Base-by-base conservation (phyloP, 2,797 vertebrate species). In the Benthosema pterotum region DNA sequence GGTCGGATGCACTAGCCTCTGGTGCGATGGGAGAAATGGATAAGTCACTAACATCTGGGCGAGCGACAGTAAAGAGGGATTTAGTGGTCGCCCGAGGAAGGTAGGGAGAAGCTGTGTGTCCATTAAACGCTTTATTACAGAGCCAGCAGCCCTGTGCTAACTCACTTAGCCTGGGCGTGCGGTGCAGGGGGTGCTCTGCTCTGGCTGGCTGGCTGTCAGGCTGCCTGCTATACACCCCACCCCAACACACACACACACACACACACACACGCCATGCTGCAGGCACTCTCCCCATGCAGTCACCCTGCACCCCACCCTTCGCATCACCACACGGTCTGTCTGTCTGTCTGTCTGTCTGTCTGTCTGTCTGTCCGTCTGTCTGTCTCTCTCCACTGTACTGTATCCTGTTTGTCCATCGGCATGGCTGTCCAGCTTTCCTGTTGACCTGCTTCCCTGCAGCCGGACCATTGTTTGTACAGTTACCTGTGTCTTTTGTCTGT, bases 101-200 rank as follows among this genome's bases (percentile, higher is more conserved):
- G 94, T 93, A 92, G 91, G 92, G 81, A 93, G 94, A 97, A 94
- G 92, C 95, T 95, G 95, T 94, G 94, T 98, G 95, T 98, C 96
- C 97, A 99, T 98, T 98, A 97, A 95, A 94, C 93, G 93, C 95
- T 99, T 98, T 98, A 98, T 99, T 98, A 98, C 96, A 96, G 93
- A 85, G 96, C 96, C 96, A 93, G 95, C 94, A 97, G 96, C 95
- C 93, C 93, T 92, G 88, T 94, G 94, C 94, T 99, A 98, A 98
- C 94, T 96, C 94, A 94, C 95, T 98, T 98, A 98, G 94, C 94
- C 91, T 92, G 87, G 91, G n/a, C 92, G 88, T 93, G 69, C 75
- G 78, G 85, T n/a, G n/a, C n/a, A 90, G 91, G 89, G 22, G 22
- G 2, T 2, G 92, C 87, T 94, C 91, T 91, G 91, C 72, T 78